Base-by-base conservation (phyloP, 2,797 vertebrate genomes). In the Austrolebias charrua region DNA sequence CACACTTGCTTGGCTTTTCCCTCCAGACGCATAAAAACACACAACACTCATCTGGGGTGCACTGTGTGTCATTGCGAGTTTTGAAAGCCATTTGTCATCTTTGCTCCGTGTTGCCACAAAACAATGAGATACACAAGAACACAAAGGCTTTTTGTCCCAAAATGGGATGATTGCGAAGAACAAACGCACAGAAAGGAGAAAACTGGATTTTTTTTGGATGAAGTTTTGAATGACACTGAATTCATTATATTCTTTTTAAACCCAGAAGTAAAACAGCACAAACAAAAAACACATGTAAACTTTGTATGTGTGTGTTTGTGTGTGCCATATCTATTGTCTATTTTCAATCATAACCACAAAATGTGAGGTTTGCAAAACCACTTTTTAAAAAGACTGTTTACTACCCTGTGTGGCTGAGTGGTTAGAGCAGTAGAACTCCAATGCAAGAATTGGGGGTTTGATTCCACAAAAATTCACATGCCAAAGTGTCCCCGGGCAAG, bases 61-160 rank as follows among this genome's bases (percentile, higher is more conserved):
- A 73, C 59, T 54, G 57, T 29, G 60, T 79, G 85, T 83, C 79
- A 81, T 42, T 33, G n/a, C 6, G 3, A 56, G 55, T 86, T 87
- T 80, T 42, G 63, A 73, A 85, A 77, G 9, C 66, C 62, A 86
- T 88, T 88, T 70, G 59, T 86, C 86, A 84, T 73, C 73, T 82
- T 77, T 79, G 73, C 76, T 69, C 63, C 72, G 75, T 75, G 73
- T 75, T 68, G 69, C 56, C 60, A 47, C 20, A 5, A 76, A 74
- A 79, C 53, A 78, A 73, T 65, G 60, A 66, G 73, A 75, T 5
- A 20, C 55, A 57, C 55, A 24, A 1, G 45, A 11, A 71, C 24
- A 66, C 52, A 65, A 24, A 40, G 40, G 49, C 18, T 29, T 55
- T 51, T 55, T 6, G 40, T 67, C 47, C 20, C 3, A 38, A 48